Evolutionary conservation across 2,113 vertebrate genomes (phyloP).

Genomic region (Pagrus major): DNA sequence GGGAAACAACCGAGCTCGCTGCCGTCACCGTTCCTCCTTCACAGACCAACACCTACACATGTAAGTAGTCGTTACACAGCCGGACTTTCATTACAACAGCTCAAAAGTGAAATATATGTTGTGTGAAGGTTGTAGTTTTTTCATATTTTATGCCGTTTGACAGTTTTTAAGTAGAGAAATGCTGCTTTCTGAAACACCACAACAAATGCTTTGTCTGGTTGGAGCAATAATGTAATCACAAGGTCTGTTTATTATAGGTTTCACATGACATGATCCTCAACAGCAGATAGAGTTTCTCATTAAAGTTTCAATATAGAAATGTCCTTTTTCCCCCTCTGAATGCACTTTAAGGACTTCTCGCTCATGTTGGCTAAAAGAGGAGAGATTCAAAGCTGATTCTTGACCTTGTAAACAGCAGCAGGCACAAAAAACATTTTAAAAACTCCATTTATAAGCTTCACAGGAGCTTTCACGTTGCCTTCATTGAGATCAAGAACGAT

Average conservation of each 20-base stretch:
- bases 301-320: background rate
- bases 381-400: background rate
- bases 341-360: background rate
- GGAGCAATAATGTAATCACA: too few species aligned
- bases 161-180: background rate
- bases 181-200: background rate
- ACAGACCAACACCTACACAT: background rate
- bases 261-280: background rate
- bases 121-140: background rate
- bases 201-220: background rate
- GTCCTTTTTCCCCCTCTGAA: background rate
- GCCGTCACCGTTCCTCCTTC: background rate
- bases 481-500: background rate
- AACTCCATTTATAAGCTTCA: background rate
- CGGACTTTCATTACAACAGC: background rate
- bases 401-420: background rate
- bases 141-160: background rate
- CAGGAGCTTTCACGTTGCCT: background rate
- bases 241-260: background rate
- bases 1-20: background rate
- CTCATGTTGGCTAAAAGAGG: background rate
- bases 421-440: too few species aligned
- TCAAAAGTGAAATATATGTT: background rate
- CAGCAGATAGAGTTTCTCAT: background rate
- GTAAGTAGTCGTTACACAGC: slow-evolving; percentile 4